phyloP scores from a whole-genome alignment of 2,888 invertebrate genomes.

The Mactromeris polynyma region DNA sequence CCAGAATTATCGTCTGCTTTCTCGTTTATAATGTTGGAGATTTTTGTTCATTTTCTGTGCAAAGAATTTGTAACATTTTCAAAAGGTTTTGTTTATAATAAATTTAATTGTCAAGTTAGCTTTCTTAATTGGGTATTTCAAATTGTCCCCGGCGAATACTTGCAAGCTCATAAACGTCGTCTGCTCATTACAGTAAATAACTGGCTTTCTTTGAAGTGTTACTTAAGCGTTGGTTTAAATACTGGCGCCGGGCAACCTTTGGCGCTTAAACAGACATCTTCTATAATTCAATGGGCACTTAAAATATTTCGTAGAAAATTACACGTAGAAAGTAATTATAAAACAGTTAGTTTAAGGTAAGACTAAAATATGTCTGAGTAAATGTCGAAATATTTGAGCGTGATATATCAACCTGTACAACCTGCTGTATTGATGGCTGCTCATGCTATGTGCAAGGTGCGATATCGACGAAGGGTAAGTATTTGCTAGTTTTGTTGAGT shows the following conservation, averaged over 20 bases:
- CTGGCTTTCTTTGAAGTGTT: background rate
- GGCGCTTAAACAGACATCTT: background rate
- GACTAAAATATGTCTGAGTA: no score
- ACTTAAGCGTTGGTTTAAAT: background rate
- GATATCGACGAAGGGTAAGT: no score
- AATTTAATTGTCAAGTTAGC: background rate
- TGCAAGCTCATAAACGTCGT: background rate
- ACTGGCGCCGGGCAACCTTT: background rate
- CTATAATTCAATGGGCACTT: background rate
- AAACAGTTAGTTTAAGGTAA: no score
- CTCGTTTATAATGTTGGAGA: background rate
- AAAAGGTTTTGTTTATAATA: background rate
- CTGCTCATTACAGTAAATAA: background rate
- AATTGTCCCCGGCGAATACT: background rate
- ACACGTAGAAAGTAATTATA: background rate
- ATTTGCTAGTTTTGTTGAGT: no score
- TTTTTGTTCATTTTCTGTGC: background rate
- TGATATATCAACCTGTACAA: no score
- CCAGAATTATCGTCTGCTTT: background rate
- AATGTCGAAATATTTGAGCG: no score
- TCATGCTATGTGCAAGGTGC: no score
- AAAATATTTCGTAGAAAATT: background rate
- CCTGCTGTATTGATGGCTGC: no score
- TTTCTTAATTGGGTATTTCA: background rate
- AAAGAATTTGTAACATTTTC: background rate